Evolutionary conservation across 2,888 invertebrate genomes (phyloP), one percentile per base, ranked within the genome.

Genomic region (Nemurella pictetii): DNA sequence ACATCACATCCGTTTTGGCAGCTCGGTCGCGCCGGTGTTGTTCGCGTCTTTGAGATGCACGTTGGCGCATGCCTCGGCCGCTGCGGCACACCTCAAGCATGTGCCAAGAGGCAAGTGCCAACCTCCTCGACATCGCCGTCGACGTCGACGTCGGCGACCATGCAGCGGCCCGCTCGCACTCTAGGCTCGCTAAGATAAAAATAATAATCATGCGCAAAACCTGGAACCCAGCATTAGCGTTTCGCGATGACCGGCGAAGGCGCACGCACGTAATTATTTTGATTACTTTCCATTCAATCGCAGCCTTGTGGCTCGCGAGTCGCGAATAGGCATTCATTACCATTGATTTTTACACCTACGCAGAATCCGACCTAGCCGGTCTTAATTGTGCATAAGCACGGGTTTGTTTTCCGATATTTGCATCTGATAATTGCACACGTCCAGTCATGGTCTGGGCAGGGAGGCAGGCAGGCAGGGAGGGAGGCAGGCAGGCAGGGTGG

Each of bases 1-100:
- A 85, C 85, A 84, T 85, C 85, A 85, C 84, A 83, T 85, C 85
- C 85, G 85, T 85, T 84, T 85, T 85, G 85, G 85, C 85, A 85
- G 72, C 25, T 35, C 80, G 32, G 30, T 55, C 75, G 74, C 9
- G 35, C 72, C 75, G 83, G 30, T 73, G 80, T 81, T 27, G 20
- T 72, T n/a, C n/a, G n/a, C n/a, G n/a, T n/a, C n/a, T n/a, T 82
- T 55, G 27, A 55, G 27, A 55, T 55, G 82, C 82, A 55, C 72
- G 55, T 20, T 72, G 82, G 72, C 26, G 82, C 82, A 55, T 27
- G 55, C 80, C 80, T 30, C 29, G 27, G n/a, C n/a, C n/a, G n/a
- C n/a, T 28, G 20, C 30, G 82, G 82, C 82, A 55, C 82, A 82
- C 82, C 82, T 55, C 26, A 82, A 27, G 27, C 82, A 55, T 81